Percentiles rank a stretch among this genome's conserved stretches.
phyloP scores from a whole-genome alignment of 2,113 vertebrate genomes.

The Podiceps cristatus region DNA sequence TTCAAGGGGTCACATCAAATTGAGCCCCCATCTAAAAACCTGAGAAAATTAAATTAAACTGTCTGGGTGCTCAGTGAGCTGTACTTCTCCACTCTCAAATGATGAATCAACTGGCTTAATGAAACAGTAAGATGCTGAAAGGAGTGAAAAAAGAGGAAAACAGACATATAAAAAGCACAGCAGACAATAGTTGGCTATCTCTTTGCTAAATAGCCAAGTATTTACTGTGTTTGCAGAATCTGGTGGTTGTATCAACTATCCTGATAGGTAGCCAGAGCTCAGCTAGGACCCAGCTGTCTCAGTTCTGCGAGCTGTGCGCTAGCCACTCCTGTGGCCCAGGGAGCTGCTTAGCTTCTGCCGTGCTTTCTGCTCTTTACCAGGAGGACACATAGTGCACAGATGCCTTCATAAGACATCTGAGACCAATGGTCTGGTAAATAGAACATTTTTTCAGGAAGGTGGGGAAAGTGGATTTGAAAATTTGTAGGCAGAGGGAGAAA shows the following conservation, averaged over 20 bases:
- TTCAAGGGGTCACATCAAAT: conserved; percentile 59
- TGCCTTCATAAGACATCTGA: not conserved
- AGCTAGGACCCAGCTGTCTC: not conserved
- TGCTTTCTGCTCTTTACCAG: not conserved
- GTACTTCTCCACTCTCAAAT: conserved; percentile 17
- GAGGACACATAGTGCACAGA: not conserved
- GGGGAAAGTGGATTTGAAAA: not conserved
- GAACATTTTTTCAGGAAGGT: not conserved
- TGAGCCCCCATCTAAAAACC: conserved; percentile 43
- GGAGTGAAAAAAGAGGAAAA: not conserved
- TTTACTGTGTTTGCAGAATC: not conserved
- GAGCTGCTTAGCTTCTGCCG: not conserved
- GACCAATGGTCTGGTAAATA: not conserved
- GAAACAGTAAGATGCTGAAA: conserved; percentile 19
- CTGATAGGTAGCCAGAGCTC: not conserved
- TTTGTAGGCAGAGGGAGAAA: not conserved
- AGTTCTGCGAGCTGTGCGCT: not conserved
- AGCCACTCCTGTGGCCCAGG: not conserved
- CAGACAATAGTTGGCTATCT: not conserved
- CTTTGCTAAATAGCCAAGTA: not conserved
- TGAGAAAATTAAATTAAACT: conserved; percentile 70
- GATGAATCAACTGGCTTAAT: conserved; percentile 54
- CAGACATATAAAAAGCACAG: not conserved
- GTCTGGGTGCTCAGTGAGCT: conserved; percentile 36
- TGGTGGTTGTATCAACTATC: not conserved